Evolutionary conservation across 1,140 invertebrate genomes (phyloP).

Genomic region (Drosophila auraria): DNA sequence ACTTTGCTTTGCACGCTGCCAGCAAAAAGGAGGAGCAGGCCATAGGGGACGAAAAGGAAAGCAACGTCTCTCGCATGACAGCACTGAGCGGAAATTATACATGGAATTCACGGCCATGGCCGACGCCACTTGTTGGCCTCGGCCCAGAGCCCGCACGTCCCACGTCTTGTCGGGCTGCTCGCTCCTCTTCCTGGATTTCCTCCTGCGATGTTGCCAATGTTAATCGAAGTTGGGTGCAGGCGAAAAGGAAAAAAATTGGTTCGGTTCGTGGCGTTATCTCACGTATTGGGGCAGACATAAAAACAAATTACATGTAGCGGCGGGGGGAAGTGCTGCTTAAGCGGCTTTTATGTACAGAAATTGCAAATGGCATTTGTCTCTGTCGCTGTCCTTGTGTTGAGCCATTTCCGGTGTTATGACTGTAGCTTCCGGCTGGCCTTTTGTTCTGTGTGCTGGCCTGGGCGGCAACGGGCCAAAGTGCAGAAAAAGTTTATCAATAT

Average conservation of each 20-base stretch:
- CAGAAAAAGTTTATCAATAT: conserved; percentile 79
- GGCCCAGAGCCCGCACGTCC: conserved; percentile 23
- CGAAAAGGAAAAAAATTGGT: conserved; percentile 44
- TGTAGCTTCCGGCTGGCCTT: conserved; percentile 58
- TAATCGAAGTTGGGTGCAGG: conserved; percentile 73
- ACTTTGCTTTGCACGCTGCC: conserved; percentile 46
- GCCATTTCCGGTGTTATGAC: conserved; percentile 77
- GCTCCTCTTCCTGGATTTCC: background rate
- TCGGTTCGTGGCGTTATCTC: conserved; percentile 74
- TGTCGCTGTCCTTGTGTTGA: conserved; percentile 45
- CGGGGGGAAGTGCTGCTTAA: conserved; percentile 56
- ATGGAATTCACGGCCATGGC: conserved; percentile 79
- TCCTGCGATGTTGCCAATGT: conserved; percentile 73
- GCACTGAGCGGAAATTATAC: conserved; percentile 65
- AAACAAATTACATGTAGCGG: conserved; percentile 75
- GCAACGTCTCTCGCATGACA: conserved; percentile 47
- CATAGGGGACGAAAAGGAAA: conserved; percentile 17
- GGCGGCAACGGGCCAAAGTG: conserved; percentile 40
- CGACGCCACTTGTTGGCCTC: conserved; percentile 55
- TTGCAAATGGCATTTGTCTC: conserved; percentile 77
- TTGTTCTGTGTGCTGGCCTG: conserved; percentile 25
- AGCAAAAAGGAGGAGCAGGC: conserved; percentile 22
- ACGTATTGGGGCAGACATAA: conserved; percentile 80
- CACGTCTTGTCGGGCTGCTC: background rate
- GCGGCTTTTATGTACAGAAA: conserved; percentile 78